Base-by-base conservation (phyloP, 2,113 vertebrate species). In the Petroica traversi region DNA sequence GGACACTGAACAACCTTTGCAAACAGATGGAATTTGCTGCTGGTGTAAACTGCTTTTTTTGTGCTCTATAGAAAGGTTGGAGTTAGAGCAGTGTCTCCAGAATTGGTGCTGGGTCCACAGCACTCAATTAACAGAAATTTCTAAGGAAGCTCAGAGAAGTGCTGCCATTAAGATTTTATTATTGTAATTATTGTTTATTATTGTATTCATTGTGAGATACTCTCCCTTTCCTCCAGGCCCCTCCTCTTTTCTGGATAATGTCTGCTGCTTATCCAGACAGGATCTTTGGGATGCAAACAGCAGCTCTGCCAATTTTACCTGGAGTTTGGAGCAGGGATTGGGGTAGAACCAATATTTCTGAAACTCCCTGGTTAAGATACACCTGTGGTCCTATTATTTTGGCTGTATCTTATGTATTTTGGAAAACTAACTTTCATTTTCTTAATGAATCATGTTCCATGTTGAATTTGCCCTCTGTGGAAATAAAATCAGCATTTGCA, bases 181-280 rank as follows among this genome's bases (percentile, higher is more conserved):
- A 1, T 3, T 71, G 9, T 1, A 26, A 19, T 22, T 72, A 1
- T 24, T 29, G 13, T 18, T n/a, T n/a, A n/a, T n/a, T n/a, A n/a
- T n/a, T n/a, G n/a, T n/a, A n/a, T 64, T 48, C 9, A 1, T 25
- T 51, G 2, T 49, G 29, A 12, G 61, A n/a, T 4, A 48, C 13
- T 8, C 9, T 58, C 34, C 1, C 11, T 9, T 0, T 40, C 3
- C 6, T 48, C 17, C 24, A 45, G 24, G 24, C 5, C 28, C 23
- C 6, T 46, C 1, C 6, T 75, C 22, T 36, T 31, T 24, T 10
- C 11, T 20, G 33, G 20, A 4, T 14, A 3, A 9, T 4, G 7
- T 15, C 1, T 7, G 7, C 25, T 67, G 7, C 11, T 76, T 25
- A 5, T 11, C 5, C 14, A 20, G 6, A 5, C 12, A 34, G 33